phyloP scores from a whole-genome alignment of 2,113 vertebrate genomes.

The Cyphomyrus plagiostoma region DNA sequence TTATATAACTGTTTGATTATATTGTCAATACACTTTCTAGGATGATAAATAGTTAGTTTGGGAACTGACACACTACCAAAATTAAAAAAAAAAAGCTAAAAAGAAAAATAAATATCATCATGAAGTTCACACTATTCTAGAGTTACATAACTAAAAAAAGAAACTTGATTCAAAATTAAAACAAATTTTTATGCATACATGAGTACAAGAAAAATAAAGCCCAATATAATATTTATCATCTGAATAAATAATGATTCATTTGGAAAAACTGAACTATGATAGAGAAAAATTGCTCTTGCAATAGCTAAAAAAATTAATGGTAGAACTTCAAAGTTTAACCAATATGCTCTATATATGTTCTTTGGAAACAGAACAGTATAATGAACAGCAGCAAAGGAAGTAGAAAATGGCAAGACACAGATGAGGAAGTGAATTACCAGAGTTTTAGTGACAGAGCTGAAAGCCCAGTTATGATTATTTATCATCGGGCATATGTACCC shows the following conservation, averaged over 20 bases:
- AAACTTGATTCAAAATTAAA: not conserved
- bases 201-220: not conserved
- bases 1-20: not conserved
- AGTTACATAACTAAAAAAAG: not conserved
- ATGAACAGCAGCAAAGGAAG: not conserved
- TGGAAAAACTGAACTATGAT: not conserved
- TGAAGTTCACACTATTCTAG: not conserved
- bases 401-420: not conserved
- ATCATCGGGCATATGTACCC: not conserved
- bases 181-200: not conserved
- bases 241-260: not conserved
- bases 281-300: not conserved
- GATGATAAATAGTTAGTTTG: not conserved
- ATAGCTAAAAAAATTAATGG: not conserved
- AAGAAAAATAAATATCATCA: not conserved
- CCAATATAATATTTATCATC: not conserved
- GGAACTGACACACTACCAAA: not conserved
- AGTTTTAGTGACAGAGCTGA: not conserved
- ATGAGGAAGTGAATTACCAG: not conserved
- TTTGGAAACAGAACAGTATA: not conserved
- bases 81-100: not conserved
- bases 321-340: not conserved
- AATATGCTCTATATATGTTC: not conserved
- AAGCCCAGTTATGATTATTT: not conserved
- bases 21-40: not conserved